phyloP scores from a whole-genome alignment of 2,113 vertebrate species.

The Sturnira hondurensis region DNA sequence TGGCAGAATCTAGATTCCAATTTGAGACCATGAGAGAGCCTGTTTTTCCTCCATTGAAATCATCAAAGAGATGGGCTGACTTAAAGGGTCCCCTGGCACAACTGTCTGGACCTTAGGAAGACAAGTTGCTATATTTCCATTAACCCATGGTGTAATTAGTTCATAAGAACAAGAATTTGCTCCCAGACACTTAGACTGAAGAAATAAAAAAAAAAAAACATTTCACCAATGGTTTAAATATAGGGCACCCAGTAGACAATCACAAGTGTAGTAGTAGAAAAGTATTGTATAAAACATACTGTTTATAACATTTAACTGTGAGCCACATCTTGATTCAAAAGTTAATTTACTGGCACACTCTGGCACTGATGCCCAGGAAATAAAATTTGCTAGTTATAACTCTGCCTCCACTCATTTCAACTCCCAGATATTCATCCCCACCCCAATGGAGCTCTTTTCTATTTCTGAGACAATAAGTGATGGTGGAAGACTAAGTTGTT shows the following conservation, averaged over 20 bases:
- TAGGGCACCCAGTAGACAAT: background rate
- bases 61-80: background rate
- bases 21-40: background rate
- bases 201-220: background rate
- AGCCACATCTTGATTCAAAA: background rate
- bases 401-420: background rate
- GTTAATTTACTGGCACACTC: background rate
- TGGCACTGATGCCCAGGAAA: background rate
- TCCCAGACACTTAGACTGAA: background rate
- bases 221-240: background rate
- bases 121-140: background rate
- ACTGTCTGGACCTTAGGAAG: rapidly evolving
- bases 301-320: background rate
- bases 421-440: background rate
- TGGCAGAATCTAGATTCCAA: background rate
- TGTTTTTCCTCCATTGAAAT: background rate
- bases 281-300: background rate
- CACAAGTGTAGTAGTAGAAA: background rate
- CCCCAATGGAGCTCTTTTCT: background rate
- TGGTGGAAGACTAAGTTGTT: background rate
- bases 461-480: background rate
- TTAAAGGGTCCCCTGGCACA: background rate
- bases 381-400: background rate
- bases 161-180: background rate
- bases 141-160: background rate